Percentiles rank a stretch among this genome's conserved stretches.
Evolutionary conservation across 2,113 vertebrate genomes (phyloP).

Genomic region (Benitochromis conjunctus): DNA sequence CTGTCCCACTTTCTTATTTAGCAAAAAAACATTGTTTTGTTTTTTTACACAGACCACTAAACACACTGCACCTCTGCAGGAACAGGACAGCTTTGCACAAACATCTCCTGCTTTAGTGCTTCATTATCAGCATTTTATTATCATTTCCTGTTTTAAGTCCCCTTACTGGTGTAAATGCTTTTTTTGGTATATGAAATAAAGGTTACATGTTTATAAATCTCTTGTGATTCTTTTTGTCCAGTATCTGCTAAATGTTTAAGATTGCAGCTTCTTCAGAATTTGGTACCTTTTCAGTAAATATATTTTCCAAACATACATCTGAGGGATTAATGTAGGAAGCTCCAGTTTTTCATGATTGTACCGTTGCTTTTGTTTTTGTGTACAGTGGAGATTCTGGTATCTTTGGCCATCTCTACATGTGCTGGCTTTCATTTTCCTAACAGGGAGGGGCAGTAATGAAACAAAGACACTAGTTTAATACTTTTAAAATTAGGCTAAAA

Average conservation of each 20-base stretch:
- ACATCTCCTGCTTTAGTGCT: background rate
- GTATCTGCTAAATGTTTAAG: background rate
- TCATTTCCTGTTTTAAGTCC: background rate
- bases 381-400: background rate
- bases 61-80: background rate
- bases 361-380: background rate
- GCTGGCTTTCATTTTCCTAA: background rate
- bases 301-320: background rate
- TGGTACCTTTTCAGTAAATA: no score
- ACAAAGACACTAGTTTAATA: background rate
- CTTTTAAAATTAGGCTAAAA: background rate
- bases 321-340: background rate
- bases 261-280: background rate
- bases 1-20: background rate
- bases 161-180: slow-evolving; percentile 2
- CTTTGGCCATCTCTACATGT: background rate
- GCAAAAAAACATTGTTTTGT: background rate
- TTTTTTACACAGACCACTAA: background rate
- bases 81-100: background rate
- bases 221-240: background rate
- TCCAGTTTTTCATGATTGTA: background rate
- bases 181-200: slow-evolving; percentile 19
- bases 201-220: background rate
- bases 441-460: background rate
- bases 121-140: background rate